A percentile compares a stretch with the other conserved stretches of the same genome.
Conservation (phyloP, 1,140 invertebrate genomes). For the Phortica variegata region DNA sequence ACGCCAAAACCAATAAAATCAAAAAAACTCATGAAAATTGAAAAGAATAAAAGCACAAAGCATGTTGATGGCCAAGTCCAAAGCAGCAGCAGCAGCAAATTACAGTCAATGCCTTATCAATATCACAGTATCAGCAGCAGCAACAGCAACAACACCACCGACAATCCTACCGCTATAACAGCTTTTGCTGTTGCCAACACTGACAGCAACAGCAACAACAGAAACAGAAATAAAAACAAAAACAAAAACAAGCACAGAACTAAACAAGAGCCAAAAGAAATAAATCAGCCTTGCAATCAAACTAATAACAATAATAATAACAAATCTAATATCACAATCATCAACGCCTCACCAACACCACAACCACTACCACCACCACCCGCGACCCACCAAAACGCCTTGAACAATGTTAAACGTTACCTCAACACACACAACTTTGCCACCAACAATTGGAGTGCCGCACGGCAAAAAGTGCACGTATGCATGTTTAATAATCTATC, state of each 20-base stretch:
- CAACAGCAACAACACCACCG: slow-evolving; percentile 9
- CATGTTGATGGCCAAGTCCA: no score
- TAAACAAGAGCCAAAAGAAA: slow-evolving; percentile 1
- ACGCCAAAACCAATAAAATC: no score
- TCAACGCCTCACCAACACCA: not conserved
- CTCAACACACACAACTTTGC: slow-evolving; percentile 28
- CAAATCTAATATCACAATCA: not conserved
- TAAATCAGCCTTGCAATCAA: not conserved
- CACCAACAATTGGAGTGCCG: slow-evolving; percentile 41
- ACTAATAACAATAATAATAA: not conserved
- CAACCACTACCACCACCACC: not conserved
- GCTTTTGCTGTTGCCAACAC: slow-evolving; percentile 11
- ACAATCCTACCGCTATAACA: not conserved
- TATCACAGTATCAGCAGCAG: no score
- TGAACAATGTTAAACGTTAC: slow-evolving; percentile 18
- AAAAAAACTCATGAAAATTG: no score
- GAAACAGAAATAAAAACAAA: no score
- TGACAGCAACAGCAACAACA: slow-evolving; percentile 5
- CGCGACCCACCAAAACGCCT: slow-evolving; percentile 15
- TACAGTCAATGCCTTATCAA: no score
- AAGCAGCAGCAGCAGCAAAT: no score
- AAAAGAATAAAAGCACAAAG: no score
- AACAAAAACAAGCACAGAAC: slow-evolving; percentile 1
- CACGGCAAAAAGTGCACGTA: slow-evolving; percentile 54
- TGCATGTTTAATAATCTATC: slow-evolving; percentile 43